A percentile compares a stretch with the other conserved stretches of the same genome.
phyloP scores from a whole-genome alignment of 2,797 vertebrate species.

The Buphagus erythrorhynchus region DNA sequence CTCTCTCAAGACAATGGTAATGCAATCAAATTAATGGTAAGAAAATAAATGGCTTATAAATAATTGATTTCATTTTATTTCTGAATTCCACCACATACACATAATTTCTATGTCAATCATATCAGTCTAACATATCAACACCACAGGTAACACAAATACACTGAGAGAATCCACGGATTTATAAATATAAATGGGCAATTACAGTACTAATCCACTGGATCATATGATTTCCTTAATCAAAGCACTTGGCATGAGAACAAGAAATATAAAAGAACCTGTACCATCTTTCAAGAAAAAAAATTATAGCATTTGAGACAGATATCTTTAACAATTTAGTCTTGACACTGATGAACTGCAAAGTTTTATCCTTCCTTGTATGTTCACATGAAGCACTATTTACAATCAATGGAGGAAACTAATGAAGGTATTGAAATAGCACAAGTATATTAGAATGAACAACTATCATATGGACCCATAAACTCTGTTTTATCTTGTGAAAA shows the following conservation, averaged over 20 bases:
- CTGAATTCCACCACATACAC: neutral
- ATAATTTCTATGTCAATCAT: neutral
- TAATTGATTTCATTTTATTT: neutral
- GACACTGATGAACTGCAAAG: neutral
- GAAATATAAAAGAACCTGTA: neutral
- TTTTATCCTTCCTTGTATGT: neutral
- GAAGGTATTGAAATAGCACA: slow-evolving; percentile 16
- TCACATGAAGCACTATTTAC: neutral
- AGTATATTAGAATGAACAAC: neutral
- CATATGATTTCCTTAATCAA: slow-evolving; percentile 5
- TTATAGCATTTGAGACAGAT: neutral
- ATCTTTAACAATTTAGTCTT: slow-evolving; percentile 6
- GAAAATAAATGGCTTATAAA: neutral
- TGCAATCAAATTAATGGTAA: neutral
- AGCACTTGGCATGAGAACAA: neutral
- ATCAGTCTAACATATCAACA: neutral
- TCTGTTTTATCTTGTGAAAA: slow-evolving; percentile 62
- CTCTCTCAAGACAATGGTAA: neutral
- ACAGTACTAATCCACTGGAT: neutral
- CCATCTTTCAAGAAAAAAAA: neutral
- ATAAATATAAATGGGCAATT: slow-evolving; percentile 42
- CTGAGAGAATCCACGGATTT: neutral
- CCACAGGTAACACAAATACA: neutral
- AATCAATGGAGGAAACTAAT: neutral
- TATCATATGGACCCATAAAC: slow-evolving; percentile 1